Conservation (phyloP, 1,140 invertebrate genomes). For the Sinella curviseta region DNA sequence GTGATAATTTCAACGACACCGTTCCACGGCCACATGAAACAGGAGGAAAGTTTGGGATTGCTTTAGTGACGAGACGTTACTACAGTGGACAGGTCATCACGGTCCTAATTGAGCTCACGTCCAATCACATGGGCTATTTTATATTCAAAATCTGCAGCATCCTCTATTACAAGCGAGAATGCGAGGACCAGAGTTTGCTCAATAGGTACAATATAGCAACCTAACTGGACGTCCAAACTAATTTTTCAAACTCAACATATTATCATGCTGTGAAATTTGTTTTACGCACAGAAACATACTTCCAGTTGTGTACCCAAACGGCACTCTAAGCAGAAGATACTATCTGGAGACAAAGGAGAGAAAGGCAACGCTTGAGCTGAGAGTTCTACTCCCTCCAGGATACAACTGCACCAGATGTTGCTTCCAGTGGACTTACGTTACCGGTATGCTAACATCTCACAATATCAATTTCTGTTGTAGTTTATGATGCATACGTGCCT, state of each 20-base stretch:
- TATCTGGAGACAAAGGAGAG: slow-evolving; percentile 69
- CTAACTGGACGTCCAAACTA: too few species aligned
- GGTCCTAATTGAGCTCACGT: slow-evolving; percentile 81
- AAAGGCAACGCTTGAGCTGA: slow-evolving; percentile 72
- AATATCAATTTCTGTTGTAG: neutral
- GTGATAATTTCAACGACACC: slow-evolving; percentile 74
- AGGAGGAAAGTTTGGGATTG: slow-evolving; percentile 80
- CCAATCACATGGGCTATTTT: slow-evolving; percentile 85
- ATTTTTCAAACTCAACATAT: too few species aligned
- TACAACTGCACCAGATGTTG: slow-evolving; percentile 83
- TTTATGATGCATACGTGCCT: neutral
- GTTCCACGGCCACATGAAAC: slow-evolving; percentile 80
- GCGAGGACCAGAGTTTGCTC: slow-evolving; percentile 30
- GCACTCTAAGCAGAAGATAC: slow-evolving; percentile 56
- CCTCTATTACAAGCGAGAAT: neutral
- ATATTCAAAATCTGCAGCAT: slow-evolving; percentile 78
- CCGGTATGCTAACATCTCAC: slow-evolving; percentile 59
- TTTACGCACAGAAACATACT: slow-evolving; percentile 65
- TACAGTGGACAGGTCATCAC: slow-evolving; percentile 77
- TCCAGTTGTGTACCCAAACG: slow-evolving; percentile 60
- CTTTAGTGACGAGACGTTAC: slow-evolving; percentile 78
- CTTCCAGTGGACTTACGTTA: slow-evolving; percentile 86
- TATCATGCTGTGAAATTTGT: too few species aligned
- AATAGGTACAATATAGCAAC: slow-evolving; percentile 21
- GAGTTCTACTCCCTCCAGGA: slow-evolving; percentile 73